Conservation (phyloP, 2,113 vertebrate genomes). For the Oryzias javanicus region DNA sequence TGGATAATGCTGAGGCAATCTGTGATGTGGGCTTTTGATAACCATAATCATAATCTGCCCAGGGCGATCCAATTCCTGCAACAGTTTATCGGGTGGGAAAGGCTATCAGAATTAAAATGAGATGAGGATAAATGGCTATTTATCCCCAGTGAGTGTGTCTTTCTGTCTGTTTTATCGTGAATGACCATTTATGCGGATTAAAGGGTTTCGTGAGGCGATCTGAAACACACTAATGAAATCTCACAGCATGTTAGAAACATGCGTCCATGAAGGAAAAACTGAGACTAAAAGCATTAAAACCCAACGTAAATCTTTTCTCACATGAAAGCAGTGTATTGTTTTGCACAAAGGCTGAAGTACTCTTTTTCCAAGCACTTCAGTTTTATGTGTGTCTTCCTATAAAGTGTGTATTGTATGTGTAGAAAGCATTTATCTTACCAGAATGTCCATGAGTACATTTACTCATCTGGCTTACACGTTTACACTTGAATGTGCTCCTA, state of each 20-base stretch:
- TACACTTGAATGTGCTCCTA: constrained; percentile 40
- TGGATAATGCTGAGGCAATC: constrained; percentile 73
- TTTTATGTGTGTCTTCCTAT: constrained; percentile 5
- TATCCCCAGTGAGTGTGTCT: constrained; percentile 33
- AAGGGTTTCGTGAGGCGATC: constrained; percentile 87
- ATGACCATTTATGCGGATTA: constrained; percentile 95
- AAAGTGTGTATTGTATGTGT: constrained; percentile 17
- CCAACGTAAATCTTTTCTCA: not conserved
- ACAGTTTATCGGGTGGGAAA: constrained; percentile 86
- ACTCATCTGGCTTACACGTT: constrained; percentile 26
- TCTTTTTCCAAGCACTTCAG: not conserved
- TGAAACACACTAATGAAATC: constrained; percentile 82
- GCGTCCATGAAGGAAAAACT: not conserved
- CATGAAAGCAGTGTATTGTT: not conserved
- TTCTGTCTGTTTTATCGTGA: constrained; percentile 78
- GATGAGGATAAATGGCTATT: constrained; percentile 84
- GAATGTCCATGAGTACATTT: constrained; percentile 37
- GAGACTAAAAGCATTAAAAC: constrained; percentile 1
- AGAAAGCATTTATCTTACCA: constrained; percentile 34
- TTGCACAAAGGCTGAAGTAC: not conserved
- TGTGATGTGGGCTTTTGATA: constrained; percentile 86
- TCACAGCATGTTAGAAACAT: constrained; percentile 30
- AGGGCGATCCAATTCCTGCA: constrained; percentile 88
- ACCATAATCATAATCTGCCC: constrained; percentile 92
- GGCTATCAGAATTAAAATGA: constrained; percentile 98